These are phyloP conservation scores for Pseudocheirus occidentalis DNA, from an alignment of 2,797 vertebrate species.

Conservation along the genomic window DNA sequence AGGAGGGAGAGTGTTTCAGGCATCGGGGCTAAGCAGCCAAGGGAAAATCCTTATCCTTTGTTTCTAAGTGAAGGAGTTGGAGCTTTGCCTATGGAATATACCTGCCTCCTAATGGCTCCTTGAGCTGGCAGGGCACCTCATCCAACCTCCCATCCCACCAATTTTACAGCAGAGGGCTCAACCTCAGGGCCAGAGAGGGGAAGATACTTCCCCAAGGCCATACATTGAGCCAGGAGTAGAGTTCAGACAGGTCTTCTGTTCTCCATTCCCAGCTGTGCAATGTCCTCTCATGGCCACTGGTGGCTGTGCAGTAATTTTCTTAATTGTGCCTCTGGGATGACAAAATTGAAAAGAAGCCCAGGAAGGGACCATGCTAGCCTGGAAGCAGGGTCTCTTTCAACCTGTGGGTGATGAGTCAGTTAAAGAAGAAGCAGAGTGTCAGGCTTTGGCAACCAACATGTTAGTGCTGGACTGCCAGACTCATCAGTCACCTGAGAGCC, in stretches of 20 bases:
- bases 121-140: not conserved
- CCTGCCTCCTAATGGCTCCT: not conserved
- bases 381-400: not conserved
- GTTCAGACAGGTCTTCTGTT: not conserved
- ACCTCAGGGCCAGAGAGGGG: not conserved
- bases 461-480: not conserved
- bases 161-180: not conserved
- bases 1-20: not conserved
- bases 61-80: not conserved
- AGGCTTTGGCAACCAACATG: not conserved
- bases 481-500: not conserved
- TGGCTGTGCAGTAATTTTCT: not conserved
- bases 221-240: not conserved
- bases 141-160: not conserved
- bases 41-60: not conserved
- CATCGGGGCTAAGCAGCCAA: not conserved
- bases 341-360: not conserved
- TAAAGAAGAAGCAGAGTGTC: not conserved
- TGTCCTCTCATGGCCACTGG: not conserved
- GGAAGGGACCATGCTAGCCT: not conserved
- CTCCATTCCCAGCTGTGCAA: not conserved
- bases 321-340: not conserved
- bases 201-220: not conserved
- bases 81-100: not conserved
- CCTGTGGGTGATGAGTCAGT: not conserved